Conservation (phyloP, 2,113 vertebrate genomes). For the Phoxinus phoxinus region DNA sequence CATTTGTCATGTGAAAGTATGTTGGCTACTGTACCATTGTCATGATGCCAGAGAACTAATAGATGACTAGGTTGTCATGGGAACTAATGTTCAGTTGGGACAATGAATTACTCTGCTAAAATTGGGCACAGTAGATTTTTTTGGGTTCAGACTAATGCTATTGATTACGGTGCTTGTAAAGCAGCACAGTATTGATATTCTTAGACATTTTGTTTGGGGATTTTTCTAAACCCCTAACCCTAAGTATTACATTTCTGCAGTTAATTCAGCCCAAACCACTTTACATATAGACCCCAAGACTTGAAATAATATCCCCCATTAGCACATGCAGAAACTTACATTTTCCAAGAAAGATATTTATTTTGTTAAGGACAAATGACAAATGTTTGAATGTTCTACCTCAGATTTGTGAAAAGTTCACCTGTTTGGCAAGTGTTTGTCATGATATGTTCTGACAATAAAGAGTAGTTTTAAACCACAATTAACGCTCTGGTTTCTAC, state of each 20-base stretch:
- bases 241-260: background rate
- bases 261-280: background rate
- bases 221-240: background rate
- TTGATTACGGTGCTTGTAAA: constrained; percentile 13
- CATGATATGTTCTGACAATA: too few species aligned
- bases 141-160: constrained; percentile 7
- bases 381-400: too few species aligned
- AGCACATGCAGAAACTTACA: too few species aligned
- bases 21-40: constrained; percentile 14
- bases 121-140: background rate
- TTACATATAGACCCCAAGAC: background rate
- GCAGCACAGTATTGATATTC: constrained; percentile 17
- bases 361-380: too few species aligned
- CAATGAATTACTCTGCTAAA: constrained; percentile 26
- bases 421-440: too few species aligned
- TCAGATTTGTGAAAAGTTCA: too few species aligned
- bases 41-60: constrained; percentile 22
- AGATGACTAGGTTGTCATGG: constrained; percentile 48
- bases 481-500: too few species aligned
- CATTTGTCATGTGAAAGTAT: constrained; percentile 28
- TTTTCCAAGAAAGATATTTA: too few species aligned
- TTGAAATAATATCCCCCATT: too few species aligned
- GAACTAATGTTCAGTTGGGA: constrained; percentile 30
- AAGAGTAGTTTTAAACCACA: too few species aligned
- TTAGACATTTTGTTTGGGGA: background rate